Base-by-base conservation (phyloP, 2,797 vertebrate genomes). In the Platalea minor region DNA sequence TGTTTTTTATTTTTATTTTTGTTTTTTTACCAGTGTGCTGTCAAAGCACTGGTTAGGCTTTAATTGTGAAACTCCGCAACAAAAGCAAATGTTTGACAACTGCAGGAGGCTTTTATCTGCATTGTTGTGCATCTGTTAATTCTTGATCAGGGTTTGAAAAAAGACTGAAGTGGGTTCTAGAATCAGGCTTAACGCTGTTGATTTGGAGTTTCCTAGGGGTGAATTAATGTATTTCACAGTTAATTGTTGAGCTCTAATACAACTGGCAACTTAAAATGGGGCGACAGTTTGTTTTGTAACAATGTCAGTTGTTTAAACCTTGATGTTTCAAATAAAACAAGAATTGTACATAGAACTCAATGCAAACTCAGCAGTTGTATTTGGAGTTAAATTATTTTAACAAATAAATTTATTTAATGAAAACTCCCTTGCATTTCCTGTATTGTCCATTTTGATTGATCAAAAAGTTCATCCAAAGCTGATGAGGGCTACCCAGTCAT, bases 321-420 rank as follows among this genome's bases (percentile, higher is more conserved):
- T 97, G 97, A 97, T 97, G 97, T 98, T 98, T 98, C 97, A 97
- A 96, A 97, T 97, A 97, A 97, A 98, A 97, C 97, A 97, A 97
- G 97, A 97, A 97, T 96, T 98, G 97, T 98, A 98, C 97, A 98
- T 98, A 98, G 96, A 98, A 98, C 97, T 98, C 97, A 96, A 98
- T 98, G 98, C 98, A 98, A 98, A 98, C 98, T 98, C 97, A 98
- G 96, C 98, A 97, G 98, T 98, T 98, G 98, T 98, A 98, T 98
- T 98, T 98, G 98, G 98, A 98, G 98, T 98, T 98, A 98, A 98
- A 98, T 98, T 98, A 98, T 98, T 98, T 98, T 98, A 98, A 98
- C 98, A 98, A 98, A 98, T 98, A 98, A 98, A 98, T 98, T 98
- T 98, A 98, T 98, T 98, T 98, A 98, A 98, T 98, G 98, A 98